Evolutionary conservation across 92 coral and sea anemone genomes (phyloP).

Genomic region (Nematostella vectensis): DNA sequence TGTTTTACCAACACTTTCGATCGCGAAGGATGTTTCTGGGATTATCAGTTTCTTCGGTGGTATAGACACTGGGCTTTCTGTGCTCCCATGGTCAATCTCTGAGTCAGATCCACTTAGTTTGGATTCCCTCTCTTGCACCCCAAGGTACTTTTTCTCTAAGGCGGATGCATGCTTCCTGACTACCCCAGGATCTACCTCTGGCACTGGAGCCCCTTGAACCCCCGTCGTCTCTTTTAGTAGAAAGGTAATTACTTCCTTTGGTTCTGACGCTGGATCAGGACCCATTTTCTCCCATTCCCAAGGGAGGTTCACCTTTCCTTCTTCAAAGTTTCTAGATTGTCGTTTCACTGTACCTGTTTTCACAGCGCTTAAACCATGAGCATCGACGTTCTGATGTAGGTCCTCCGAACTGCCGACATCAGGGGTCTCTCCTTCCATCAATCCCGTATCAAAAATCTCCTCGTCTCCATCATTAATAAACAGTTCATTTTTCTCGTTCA

Average conservation of each 20-base stretch:
- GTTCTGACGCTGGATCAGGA: conserved; percentile 7
- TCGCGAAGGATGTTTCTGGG: background rate
- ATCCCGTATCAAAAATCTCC: no score
- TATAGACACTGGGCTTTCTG: background rate
- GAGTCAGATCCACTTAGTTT: conserved; percentile 17
- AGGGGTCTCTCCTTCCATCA: conserved; percentile 8
- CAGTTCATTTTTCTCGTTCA: no score
- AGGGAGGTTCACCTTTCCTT: conserved; percentile 39
- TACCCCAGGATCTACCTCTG: conserved; percentile 49
- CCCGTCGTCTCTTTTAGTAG: conserved; percentile 11
- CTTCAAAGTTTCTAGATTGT: conserved; percentile 70
- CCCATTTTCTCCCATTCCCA: conserved; percentile 42
- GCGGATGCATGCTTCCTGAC: conserved; percentile 59
- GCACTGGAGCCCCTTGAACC: conserved; percentile 3
- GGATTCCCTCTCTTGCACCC: conserved; percentile 7
- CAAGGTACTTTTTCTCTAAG: conserved; percentile 22
- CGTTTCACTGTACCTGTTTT: conserved; percentile 79
- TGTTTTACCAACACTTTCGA: background rate
- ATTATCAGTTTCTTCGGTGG: background rate
- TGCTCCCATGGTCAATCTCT: background rate
- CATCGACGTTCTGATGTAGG: conserved; percentile 12
- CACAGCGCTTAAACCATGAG: conserved; percentile 26
- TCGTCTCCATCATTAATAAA: no score
- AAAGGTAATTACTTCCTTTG: conserved; percentile 5
- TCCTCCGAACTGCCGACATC: conserved; percentile 21